Evolutionary conservation across 2,888 invertebrate species (phyloP).

Genomic region (Sinelater perroti): DNA sequence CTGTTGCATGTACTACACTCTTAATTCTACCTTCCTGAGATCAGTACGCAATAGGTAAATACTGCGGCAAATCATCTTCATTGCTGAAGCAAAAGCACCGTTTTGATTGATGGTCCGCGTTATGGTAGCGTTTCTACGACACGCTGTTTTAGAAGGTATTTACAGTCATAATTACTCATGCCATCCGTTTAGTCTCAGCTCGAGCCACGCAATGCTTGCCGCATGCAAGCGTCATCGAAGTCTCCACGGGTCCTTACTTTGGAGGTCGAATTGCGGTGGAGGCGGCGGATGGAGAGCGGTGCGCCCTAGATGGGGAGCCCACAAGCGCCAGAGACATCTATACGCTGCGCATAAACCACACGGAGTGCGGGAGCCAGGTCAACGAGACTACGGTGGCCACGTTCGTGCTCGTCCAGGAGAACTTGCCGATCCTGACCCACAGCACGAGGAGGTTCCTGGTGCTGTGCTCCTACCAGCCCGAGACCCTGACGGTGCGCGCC

Average conservation of each 20-base stretch:
- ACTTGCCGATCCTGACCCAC: conserved; percentile 82
- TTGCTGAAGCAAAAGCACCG: no score
- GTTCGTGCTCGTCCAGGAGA: conserved; percentile 84
- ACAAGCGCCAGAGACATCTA: conserved; percentile 77
- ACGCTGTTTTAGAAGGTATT: no score
- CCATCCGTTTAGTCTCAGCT: conserved; percentile 73
- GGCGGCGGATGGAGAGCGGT: conserved; percentile 75
- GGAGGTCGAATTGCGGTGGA: conserved; percentile 81
- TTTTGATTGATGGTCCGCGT: no score
- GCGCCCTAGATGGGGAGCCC: conserved; percentile 78
- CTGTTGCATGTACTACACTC: no score
- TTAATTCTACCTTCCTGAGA: no score
- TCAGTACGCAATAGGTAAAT: no score
- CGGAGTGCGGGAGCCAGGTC: conserved; percentile 76
- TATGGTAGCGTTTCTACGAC: no score
- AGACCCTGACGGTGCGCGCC: conserved; percentile 82
- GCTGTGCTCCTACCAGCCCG: conserved; percentile 82
- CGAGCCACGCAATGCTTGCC: conserved; percentile 81
- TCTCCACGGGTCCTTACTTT: conserved; percentile 83
- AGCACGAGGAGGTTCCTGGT: conserved; percentile 78
- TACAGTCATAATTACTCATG: conserved; percentile 26
- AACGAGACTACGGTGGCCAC: conserved; percentile 83
- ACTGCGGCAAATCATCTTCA: no score
- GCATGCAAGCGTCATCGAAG: conserved; percentile 83
- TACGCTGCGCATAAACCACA: conserved; percentile 76